phyloP scores from a whole-genome alignment of 2,113 vertebrate genomes.

The Leucoraja erinaceus region DNA sequence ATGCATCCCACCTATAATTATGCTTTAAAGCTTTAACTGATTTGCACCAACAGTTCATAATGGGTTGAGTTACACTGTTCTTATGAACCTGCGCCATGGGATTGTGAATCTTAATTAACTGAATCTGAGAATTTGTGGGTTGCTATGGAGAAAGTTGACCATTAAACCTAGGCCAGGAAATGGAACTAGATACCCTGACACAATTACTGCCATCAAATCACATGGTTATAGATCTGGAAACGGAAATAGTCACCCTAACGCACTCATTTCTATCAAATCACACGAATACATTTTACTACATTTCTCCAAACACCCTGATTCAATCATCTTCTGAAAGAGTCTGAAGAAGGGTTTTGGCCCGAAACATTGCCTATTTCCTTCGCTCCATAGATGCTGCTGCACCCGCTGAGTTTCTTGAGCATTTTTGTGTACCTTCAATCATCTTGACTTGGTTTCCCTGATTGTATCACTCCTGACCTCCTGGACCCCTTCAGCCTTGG shows the following conservation, averaged over 20 bases:
- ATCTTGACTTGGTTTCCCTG: not conserved
- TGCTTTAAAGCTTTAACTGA: not conserved
- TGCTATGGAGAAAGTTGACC: not conserved
- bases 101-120: not conserved
- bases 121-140: not conserved
- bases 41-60: not conserved
- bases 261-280: not conserved
- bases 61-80: not conserved
- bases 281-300: too few species aligned
- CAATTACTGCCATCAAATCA: not conserved
- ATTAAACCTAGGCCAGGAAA: not conserved
- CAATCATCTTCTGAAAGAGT: too few species aligned
- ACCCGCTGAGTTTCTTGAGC: too few species aligned
- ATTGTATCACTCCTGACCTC: not conserved
- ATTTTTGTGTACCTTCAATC: too few species aligned
- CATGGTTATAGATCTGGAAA: not conserved
- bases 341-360: too few species aligned
- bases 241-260: not conserved
- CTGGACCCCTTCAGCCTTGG: too few species aligned
- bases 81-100: not conserved
- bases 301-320: too few species aligned
- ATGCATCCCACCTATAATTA: not conserved
- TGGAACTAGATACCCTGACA: not conserved
- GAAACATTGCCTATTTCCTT: too few species aligned
- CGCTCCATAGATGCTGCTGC: too few species aligned